Evolutionary conservation across 1,140 invertebrate species (phyloP).

Genomic region (Littorina saxatilis): DNA sequence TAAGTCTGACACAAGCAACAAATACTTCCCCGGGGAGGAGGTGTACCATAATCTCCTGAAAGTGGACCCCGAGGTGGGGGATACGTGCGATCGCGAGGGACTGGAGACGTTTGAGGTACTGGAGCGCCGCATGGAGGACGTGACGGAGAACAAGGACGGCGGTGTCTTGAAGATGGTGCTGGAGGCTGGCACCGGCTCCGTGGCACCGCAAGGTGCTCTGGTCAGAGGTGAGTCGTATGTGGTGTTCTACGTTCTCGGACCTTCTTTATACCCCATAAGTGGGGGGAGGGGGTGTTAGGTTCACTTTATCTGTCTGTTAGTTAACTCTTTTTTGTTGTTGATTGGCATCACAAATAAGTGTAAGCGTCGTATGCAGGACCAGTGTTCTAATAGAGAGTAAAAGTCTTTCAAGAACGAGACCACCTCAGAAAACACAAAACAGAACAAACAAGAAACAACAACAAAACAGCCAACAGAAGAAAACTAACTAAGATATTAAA

Average conservation of each 20-base stretch:
- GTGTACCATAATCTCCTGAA: conserved; percentile 19
- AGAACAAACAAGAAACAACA: no score
- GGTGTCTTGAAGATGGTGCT: conserved; percentile 55
- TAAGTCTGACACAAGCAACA: neutral
- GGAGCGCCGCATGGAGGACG: conserved; percentile 49
- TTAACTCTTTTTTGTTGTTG: no score
- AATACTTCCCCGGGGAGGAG: conserved; percentile 36
- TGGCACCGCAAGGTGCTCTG: conserved; percentile 43
- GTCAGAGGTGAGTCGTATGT: conserved; percentile 46
- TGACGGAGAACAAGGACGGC: conserved; percentile 47
- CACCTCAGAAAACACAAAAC: no score
- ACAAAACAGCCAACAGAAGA: no score
- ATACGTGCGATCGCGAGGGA: conserved; percentile 9
- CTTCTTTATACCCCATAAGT: no score
- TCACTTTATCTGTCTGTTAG: no score
- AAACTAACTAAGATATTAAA: no score
- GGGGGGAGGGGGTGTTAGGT: no score
- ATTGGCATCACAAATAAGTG: no score
- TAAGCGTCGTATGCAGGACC: no score
- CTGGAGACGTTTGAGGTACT: conserved; percentile 50
- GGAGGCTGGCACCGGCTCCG: conserved; percentile 45
- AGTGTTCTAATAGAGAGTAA: no score
- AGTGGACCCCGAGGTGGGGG: neutral
- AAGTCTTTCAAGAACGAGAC: no score
- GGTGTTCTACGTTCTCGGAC: neutral